phyloP scores from a whole-genome alignment of 1,140 invertebrate species.

The Orius insidiosus region DNA sequence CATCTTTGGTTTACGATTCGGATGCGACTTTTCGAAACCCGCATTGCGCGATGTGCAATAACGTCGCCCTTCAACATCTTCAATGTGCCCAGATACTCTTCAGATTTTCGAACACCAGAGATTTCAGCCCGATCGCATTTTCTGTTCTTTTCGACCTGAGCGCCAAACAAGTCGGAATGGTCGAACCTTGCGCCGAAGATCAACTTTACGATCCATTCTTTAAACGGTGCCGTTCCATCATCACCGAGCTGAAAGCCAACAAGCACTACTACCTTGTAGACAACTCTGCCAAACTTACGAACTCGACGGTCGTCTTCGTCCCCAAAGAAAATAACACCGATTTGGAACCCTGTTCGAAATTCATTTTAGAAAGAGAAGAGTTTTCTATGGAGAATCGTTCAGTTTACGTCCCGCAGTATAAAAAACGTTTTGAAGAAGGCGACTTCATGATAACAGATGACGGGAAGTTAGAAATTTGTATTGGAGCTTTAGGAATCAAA shows the following conservation, averaged over 20 bases:
- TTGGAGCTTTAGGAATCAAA: conserved; percentile 21
- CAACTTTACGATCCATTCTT: conserved; percentile 35
- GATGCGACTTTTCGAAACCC: conserved; percentile 31
- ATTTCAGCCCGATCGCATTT: conserved; percentile 30
- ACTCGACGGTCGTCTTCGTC: neutral
- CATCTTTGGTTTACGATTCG: conserved; percentile 26
- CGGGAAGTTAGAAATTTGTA: conserved; percentile 17
- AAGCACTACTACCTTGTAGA: conserved; percentile 4
- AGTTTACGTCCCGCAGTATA: conserved; percentile 26
- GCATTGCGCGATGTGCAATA: conserved; percentile 39
- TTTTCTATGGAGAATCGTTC: conserved; percentile 25
- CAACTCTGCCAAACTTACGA: neutral
- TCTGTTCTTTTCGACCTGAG: conserved; percentile 32
- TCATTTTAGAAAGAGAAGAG: conserved; percentile 27
- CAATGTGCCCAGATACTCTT: conserved; percentile 21
- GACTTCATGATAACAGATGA: conserved; percentile 18
- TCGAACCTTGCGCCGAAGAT: conserved; percentile 21
- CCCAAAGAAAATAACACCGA: conserved; percentile 2
- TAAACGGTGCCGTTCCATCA: conserved; percentile 28
- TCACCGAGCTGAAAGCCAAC: conserved; percentile 20
- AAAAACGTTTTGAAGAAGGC: conserved; percentile 22
- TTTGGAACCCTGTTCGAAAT: conserved; percentile 25
- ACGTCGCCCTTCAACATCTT: conserved; percentile 25
- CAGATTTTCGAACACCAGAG: conserved; percentile 19
- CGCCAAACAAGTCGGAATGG: conserved; percentile 25